Percentiles rank a stretch among this genome's conserved stretches.
phyloP scores from a whole-genome alignment of 2,113 vertebrate genomes.

The Brienomyrus brachyistius region DNA sequence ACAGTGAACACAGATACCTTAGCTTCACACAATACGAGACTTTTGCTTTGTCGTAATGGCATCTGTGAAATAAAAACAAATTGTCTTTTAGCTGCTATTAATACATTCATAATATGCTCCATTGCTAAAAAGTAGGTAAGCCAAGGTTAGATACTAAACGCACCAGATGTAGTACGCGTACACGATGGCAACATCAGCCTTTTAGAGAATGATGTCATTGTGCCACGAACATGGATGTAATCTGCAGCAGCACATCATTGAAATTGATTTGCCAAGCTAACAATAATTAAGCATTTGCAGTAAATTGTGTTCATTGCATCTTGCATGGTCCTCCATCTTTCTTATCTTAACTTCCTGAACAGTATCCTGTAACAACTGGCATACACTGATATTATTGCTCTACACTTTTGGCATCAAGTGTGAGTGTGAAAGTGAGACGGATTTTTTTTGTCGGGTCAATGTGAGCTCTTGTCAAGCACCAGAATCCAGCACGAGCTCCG shows the following conservation, averaged over 20 bases:
- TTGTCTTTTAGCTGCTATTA: not conserved
- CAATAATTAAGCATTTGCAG: not conserved
- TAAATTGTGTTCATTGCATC: not conserved
- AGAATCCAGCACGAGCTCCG: not conserved
- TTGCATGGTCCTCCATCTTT: not conserved
- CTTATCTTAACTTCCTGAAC: not conserved
- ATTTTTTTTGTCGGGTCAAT: not conserved
- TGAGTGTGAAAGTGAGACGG: not conserved
- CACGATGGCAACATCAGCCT: not conserved
- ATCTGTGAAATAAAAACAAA: not conserved
- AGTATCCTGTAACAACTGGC: not conserved
- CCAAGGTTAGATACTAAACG: not conserved
- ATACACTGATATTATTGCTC: not conserved
- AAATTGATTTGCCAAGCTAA: not conserved
- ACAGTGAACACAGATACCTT: not conserved
- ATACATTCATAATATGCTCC: not conserved
- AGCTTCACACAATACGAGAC: not conserved
- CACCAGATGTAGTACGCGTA: not conserved
- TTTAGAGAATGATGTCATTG: not conserved
- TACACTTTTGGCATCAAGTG: not conserved
- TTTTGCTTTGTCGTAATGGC: not conserved
- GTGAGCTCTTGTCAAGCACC: not conserved
- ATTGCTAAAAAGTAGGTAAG: not conserved
- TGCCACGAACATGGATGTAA: not conserved
- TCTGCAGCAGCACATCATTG: not conserved